phyloP scores from a whole-genome alignment of 2,797 vertebrate species.

The Gadopsis bispinosus region DNA sequence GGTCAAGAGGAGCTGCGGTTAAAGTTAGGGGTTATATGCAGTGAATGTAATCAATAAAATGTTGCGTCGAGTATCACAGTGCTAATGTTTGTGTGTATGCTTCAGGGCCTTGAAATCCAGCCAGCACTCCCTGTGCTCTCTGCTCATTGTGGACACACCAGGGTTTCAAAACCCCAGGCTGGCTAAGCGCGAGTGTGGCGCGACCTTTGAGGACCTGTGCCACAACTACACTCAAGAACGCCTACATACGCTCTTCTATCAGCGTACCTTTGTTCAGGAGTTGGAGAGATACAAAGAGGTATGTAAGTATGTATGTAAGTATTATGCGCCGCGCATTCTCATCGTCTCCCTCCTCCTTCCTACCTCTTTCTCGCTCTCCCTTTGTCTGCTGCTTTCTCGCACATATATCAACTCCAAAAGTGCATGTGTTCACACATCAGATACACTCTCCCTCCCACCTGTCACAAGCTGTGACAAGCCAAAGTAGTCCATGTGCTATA shows the following conservation, averaged over 20 bases:
- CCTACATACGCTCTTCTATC: constrained; percentile 94
- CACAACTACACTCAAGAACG: constrained; percentile 98
- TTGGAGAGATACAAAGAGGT: constrained; percentile 98
- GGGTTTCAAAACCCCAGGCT: constrained; percentile 95
- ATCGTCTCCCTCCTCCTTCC: constrained; percentile 33
- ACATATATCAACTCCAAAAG: constrained; percentile 72
- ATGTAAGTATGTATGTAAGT: constrained; percentile 29
- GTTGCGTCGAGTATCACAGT: constrained; percentile 21
- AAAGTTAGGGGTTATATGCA: constrained; percentile 45
- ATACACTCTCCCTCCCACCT: constrained; percentile 70
- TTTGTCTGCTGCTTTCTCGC: constrained; percentile 59
- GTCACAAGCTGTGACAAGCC: constrained; percentile 74
- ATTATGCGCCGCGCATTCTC: constrained; percentile 23
- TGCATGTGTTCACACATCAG: constrained; percentile 66
- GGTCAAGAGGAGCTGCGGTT: constrained; percentile 33
- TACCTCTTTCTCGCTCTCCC: constrained; percentile 15
- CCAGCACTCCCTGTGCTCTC: constrained; percentile 93
- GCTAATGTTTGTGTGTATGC: constrained; percentile 28
- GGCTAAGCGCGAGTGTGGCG: constrained; percentile 86
- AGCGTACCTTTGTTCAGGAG: constrained; percentile 92
- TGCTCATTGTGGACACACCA: constrained; percentile 96
- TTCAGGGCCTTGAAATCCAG: constrained; percentile 94
- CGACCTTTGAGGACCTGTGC: constrained; percentile 96
- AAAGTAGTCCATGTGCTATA: constrained; percentile 66
- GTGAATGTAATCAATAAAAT: constrained; percentile 55